Base-by-base conservation (phyloP, 2,113 vertebrate species). In the Rhagologus leucostigma region DNA sequence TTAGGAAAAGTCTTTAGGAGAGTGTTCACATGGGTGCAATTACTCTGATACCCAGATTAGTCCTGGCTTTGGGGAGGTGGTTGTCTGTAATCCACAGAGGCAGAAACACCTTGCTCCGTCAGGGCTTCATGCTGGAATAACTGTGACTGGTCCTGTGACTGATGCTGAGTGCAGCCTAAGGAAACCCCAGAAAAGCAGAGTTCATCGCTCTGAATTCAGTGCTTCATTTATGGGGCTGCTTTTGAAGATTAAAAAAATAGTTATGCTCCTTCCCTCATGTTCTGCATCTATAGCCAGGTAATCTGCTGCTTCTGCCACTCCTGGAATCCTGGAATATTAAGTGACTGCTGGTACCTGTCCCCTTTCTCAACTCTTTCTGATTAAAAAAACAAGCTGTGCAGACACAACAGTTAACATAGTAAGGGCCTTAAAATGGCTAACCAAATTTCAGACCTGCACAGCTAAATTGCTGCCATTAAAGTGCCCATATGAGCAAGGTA, bases 401-500 rank as follows among this genome's bases (percentile, higher is more conserved):
- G 83, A 39, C 29, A 79, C 6, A 73, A 57, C 29, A 46, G 42
- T 44, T 92, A 81, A 62, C 27, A 35, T 11, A 5, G 4, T 29
- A 62, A 95, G 35, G 42, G 39, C 79, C 30, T 70, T 87, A 27
- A 87, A 93, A 60, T 0, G 3, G 26, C 32, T 78, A 93, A 81
- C 73, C 76, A 68, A 93, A 96, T 93, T 84, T 95, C 94, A 95
- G 47, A 81, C 29, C 27, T 29, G 60, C 57, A 67, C 39, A 67
- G 47, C 39, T 95, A 81, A 96, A 96, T 89, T 95, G 84, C 93
- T 90, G 64, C 56, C 80, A 89, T 89, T 90, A 95, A 95, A 87
- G 60, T 44, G 56, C n/a, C 60, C 44, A 15, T 57, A 53, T 44
- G 16, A 90, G 44, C 52, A 84, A 89, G 44, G 52, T 65, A 14